Evolutionary conservation across 2,888 invertebrate species (phyloP).

Genomic region (Cantharis lateralis): DNA sequence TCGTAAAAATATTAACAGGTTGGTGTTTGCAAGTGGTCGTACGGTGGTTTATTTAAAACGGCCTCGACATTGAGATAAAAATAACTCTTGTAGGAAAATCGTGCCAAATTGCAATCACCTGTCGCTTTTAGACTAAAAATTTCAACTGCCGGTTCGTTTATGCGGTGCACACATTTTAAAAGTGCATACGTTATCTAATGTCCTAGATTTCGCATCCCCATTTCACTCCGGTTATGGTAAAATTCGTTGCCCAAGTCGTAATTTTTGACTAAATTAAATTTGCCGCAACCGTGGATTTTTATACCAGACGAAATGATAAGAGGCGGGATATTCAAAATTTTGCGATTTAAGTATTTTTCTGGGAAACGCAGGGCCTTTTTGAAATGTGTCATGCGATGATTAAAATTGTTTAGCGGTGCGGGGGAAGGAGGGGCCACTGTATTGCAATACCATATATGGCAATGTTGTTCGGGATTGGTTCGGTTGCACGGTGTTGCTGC

Average conservation of each 20-base stretch:
- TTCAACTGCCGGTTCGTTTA: neutral
- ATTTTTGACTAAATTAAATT: conserved; percentile 4
- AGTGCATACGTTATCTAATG: conserved; percentile 31
- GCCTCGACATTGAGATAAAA: neutral
- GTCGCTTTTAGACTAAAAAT: neutral
- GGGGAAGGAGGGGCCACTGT: conserved; percentile 58
- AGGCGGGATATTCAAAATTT: neutral
- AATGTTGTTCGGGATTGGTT: conserved; percentile 72
- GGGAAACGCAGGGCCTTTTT: conserved; percentile 15
- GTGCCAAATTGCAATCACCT: neutral
- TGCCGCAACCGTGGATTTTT: neutral
- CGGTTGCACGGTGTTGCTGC: conserved; percentile 51
- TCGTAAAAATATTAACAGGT: conserved; percentile 5
- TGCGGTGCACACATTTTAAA: neutral
- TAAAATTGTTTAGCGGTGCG: conserved; percentile 18
- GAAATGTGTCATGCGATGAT: conserved; percentile 35
- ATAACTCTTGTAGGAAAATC: neutral
- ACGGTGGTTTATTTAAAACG: neutral
- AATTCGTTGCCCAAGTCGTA: conserved; percentile 10
- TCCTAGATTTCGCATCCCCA: conserved; percentile 27
- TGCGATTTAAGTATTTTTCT: conserved; percentile 10
- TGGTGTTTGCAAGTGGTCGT: conserved; percentile 30
- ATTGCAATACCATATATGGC: conserved; percentile 80
- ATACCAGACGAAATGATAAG: neutral
- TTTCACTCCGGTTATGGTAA: conserved; percentile 10